Evolutionary conservation across 2,797 vertebrate genomes (phyloP).

Genomic region (Podarcis lilfordi): DNA sequence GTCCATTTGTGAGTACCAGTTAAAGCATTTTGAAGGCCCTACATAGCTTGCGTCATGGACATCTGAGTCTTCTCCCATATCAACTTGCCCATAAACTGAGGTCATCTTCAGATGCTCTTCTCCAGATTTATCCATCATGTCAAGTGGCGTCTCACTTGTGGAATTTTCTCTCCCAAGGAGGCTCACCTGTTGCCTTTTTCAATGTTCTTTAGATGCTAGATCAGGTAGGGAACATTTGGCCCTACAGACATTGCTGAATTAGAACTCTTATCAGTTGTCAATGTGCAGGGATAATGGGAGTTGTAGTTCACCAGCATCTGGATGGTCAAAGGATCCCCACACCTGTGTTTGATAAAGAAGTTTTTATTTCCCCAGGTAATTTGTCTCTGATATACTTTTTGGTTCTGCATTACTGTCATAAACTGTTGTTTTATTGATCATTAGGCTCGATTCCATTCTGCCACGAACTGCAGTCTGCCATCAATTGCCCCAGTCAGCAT

Average conservation of each 20-base stretch:
- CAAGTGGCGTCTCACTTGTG: neutral
- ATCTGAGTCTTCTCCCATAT: neutral
- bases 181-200: neutral
- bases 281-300: too few relatives aligned
- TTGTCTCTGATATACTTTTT: neutral
- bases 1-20: neutral
- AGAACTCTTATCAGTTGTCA: too few relatives aligned
- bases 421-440: neutral
- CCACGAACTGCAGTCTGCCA: neutral
- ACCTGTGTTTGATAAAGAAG: neutral
- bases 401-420: neutral
- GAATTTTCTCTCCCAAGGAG: neutral
- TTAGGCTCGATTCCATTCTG: neutral
- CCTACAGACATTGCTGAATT: too few relatives aligned
- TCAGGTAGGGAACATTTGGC: too few relatives aligned
- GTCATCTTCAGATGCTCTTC: too few relatives aligned
- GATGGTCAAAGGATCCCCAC: too few relatives aligned
- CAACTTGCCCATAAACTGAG: too few relatives aligned
- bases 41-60: neutral
- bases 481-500: too few relatives aligned
- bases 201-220: neutral
- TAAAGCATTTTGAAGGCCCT: neutral
- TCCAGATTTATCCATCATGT: neutral
- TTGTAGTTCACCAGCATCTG: too few relatives aligned
- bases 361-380: neutral